Evolutionary conservation across 2,797 vertebrate genomes (phyloP).

Genomic region (Enteromius argenteus): DNA sequence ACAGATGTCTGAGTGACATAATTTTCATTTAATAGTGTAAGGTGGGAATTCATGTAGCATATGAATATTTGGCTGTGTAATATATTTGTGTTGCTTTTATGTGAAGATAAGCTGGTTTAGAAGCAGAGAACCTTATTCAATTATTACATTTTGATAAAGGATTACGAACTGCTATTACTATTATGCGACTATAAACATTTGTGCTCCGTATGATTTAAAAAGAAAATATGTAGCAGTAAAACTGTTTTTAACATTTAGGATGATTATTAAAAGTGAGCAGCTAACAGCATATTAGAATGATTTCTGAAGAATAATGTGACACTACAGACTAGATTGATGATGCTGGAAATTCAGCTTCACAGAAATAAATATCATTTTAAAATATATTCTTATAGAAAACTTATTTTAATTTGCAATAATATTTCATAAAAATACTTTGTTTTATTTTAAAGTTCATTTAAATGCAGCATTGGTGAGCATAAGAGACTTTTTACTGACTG

Average conservation of each 20-base stretch:
- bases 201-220: no score
- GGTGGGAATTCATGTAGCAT: background rate
- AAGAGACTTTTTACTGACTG: no score
- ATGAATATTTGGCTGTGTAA: background rate
- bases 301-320: background rate
- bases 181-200: background rate
- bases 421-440: background rate
- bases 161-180: background rate
- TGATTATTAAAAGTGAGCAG: background rate
- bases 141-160: background rate
- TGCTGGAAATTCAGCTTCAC: background rate
- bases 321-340: no score
- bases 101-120: background rate
- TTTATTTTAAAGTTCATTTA: background rate
- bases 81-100: background rate
- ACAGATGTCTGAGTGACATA: background rate
- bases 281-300: background rate
- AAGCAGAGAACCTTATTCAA: background rate
- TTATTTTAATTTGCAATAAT: background rate
- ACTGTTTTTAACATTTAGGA: background rate
- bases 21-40: background rate
- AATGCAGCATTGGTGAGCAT: background rate
- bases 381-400: background rate
- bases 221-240: background rate
- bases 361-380: background rate